Conservation (phyloP, 2,797 vertebrate species). For the Fistularia tabacaria region DNA sequence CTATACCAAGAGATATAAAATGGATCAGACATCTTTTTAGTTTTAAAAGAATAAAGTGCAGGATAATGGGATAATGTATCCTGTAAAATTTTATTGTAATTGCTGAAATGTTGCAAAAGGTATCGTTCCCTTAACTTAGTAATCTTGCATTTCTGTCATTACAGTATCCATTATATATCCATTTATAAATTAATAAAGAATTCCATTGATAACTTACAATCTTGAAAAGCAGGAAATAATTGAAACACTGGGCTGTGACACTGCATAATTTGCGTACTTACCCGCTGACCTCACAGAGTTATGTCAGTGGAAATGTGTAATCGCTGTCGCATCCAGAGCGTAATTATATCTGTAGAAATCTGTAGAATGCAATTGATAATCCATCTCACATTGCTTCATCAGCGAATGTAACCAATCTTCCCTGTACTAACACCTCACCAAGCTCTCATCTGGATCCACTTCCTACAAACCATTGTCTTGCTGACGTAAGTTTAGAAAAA, state of each 20-base stretch:
- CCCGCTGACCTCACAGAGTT: not conserved
- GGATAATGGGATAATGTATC: no score
- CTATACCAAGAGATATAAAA: constrained; percentile 17
- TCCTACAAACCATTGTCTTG: constrained; percentile 37
- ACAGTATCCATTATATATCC: no score
- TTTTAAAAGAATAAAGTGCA: not conserved
- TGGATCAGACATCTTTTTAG: not conserved
- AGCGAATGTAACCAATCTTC: constrained; percentile 29
- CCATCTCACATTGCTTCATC: constrained; percentile 48
- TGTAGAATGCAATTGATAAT: not conserved
- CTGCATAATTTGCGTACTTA: not conserved
- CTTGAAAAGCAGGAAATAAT: not conserved
- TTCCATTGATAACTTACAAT: not conserved
- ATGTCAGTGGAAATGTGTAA: not conserved
- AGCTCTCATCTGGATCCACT: constrained; percentile 33
- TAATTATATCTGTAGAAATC: not conserved
- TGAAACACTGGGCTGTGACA: not conserved
- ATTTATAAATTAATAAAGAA: no score
- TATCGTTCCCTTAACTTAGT: no score
- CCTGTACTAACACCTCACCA: constrained; percentile 22
- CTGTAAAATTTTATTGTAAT: not conserved
- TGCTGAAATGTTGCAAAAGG: not conserved
- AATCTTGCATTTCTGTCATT: no score
- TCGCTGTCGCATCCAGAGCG: constrained; percentile 2
- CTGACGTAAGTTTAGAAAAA: constrained; percentile 44